These are phyloP conservation scores for Andinoacara biseriatus DNA, from an alignment of 2,113 vertebrate species.

Conservation along the genomic window DNA sequence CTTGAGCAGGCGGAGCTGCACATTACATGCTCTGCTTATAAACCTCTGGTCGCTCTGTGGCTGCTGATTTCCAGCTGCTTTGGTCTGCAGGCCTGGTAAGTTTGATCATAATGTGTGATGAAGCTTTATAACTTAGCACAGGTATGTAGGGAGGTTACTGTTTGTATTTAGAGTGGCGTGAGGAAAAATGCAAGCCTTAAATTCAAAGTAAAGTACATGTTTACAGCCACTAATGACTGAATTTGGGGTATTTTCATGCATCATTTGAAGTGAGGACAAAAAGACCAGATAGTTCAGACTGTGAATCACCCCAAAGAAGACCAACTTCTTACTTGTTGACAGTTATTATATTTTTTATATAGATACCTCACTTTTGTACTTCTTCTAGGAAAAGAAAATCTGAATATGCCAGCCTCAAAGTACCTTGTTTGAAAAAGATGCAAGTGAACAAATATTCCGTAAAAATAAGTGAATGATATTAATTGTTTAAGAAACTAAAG, in stretches of 20 bases:
- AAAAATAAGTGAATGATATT: not conserved
- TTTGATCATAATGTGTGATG: slow-evolving; percentile 20
- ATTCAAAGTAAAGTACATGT: not conserved
- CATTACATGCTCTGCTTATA: slow-evolving; percentile 44
- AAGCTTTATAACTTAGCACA: not conserved
- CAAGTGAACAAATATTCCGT: not conserved
- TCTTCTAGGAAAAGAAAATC: not conserved
- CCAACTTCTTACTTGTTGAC: not conserved
- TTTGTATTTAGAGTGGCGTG: not conserved
- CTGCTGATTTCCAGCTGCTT: slow-evolving; percentile 48
- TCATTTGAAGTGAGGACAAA: not conserved
- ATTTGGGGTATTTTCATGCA: not conserved
- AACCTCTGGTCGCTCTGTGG: slow-evolving; percentile 33
- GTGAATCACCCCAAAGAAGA: not conserved
- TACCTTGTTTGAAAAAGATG: not conserved
- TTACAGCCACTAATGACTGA: not conserved
- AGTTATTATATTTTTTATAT: not conserved
- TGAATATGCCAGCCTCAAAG: not conserved
- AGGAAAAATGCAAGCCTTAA: not conserved
- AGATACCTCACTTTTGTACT: not conserved
- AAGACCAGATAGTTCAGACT: not conserved
- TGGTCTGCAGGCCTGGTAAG: slow-evolving; percentile 64
- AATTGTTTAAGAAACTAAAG: not conserved
- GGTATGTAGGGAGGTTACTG: not conserved
- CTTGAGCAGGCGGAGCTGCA: slow-evolving; percentile 67